Percentiles rank a stretch among this genome's conserved stretches.
Conservation (phyloP, 2,797 vertebrate species). For the Rhodeus uyekii region DNA sequence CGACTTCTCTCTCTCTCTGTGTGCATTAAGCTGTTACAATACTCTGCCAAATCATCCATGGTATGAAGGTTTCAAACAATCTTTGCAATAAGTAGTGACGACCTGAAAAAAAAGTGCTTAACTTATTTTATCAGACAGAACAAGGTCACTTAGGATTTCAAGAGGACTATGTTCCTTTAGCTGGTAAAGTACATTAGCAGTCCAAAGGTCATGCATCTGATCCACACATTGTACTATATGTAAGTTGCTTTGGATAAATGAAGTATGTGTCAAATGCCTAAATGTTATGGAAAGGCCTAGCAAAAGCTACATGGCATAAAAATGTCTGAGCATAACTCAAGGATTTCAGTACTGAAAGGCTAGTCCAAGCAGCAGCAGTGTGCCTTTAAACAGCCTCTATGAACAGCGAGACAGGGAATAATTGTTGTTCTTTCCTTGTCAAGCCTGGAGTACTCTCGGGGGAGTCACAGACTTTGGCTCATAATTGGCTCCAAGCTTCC, state of each 20-base stretch:
- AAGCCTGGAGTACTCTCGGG: slow-evolving; percentile 46
- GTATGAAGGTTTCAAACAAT: slow-evolving; percentile 15
- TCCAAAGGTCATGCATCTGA: neutral
- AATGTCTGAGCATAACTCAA: slow-evolving; percentile 5
- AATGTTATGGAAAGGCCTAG: neutral
- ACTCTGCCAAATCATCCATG: slow-evolving; percentile 23
- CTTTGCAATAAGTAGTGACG: neutral
- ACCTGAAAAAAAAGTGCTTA: neutral
- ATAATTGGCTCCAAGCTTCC: slow-evolving; percentile 56
- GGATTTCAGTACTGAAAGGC: slow-evolving; percentile 1
- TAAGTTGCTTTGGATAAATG: neutral
- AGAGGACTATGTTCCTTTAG: neutral
- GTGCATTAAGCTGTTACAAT: neutral
- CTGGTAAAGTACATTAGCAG: neutral
- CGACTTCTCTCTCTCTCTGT: neutral
- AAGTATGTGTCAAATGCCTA: neutral
- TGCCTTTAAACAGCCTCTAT: slow-evolving; percentile 33
- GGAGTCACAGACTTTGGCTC: slow-evolving; percentile 50
- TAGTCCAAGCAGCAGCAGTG: slow-evolving; percentile 9
- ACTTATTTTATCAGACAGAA: slow-evolving; percentile 7
- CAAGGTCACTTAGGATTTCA: neutral
- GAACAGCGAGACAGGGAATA: slow-evolving; percentile 48
- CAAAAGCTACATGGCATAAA: neutral
- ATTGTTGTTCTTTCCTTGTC: slow-evolving; percentile 45
- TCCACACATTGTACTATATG: neutral